Conservation (phyloP, 2,113 vertebrate genomes). For the Mobula birostris region DNA sequence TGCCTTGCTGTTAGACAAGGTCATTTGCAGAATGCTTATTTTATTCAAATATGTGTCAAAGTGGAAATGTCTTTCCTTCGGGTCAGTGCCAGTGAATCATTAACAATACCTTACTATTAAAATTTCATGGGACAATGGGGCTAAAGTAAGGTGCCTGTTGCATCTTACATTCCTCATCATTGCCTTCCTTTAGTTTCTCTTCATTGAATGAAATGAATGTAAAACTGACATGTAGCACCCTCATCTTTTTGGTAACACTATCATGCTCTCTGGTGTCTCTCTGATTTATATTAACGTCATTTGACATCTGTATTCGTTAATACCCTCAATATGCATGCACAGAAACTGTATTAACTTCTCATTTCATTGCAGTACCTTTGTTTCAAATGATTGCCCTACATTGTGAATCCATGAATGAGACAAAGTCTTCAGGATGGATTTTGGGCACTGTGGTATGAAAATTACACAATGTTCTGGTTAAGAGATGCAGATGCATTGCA, state of each 20-base stretch:
- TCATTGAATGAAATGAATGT: neutral
- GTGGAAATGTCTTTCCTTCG: neutral
- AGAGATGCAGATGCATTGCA: neutral
- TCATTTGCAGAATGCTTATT: neutral
- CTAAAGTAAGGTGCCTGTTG: neutral
- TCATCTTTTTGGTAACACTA: neutral
- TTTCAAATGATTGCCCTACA: neutral
- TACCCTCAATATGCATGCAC: neutral
- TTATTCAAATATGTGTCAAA: neutral
- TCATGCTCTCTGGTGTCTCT: neutral
- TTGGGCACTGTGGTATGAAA: neutral
- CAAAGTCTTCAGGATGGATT: neutral
- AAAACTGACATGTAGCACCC: neutral
- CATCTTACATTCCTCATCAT: neutral
- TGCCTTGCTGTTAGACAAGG: neutral
- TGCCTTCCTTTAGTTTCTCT: neutral
- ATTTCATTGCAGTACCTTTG: neutral
- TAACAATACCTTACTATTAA: neutral
- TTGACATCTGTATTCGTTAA: neutral
- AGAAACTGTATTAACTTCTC: neutral
- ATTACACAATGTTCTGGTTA: neutral
- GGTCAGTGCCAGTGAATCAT: neutral
- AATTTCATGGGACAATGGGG: slow-evolving; percentile 27
- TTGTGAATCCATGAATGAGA: neutral
- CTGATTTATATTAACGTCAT: neutral